Conservation (phyloP, 2,113 vertebrate species). For the Saguinus imperator region DNA sequence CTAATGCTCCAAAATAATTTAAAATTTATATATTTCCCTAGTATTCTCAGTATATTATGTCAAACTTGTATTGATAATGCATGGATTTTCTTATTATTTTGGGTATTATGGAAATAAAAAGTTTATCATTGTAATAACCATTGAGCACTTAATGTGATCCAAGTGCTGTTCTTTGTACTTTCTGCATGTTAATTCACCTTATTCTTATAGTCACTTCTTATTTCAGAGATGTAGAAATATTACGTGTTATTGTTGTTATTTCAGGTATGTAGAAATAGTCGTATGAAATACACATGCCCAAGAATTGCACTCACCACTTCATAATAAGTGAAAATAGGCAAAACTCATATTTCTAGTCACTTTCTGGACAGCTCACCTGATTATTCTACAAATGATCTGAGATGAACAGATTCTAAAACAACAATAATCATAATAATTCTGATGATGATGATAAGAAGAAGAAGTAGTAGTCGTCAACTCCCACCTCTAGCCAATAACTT, state of each 20-base stretch:
- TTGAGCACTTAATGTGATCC: not conserved
- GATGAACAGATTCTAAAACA: constrained; percentile 7
- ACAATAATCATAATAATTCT: not conserved
- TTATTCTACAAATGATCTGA: not conserved
- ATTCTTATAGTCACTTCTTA: constrained; percentile 1
- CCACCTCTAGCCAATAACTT: not conserved
- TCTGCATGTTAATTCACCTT: not conserved
- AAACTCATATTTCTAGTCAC: not conserved
- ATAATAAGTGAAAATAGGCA: not conserved
- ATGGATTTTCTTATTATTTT: not conserved
- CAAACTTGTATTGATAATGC: not conserved
- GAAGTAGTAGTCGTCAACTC: not conserved
- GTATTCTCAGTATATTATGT: not conserved
- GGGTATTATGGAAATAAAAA: not conserved
- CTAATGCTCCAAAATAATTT: constrained; percentile 1
- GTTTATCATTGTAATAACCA: not conserved
- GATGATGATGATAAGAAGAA: not conserved
- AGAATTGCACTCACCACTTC: not conserved
- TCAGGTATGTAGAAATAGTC: not conserved
- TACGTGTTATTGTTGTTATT: not conserved
- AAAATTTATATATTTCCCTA: not conserved
- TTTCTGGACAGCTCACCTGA: not conserved
- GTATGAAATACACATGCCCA: not conserved
- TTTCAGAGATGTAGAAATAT: not conserved
- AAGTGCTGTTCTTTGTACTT: not conserved